Base-by-base conservation (phyloP, 2,797 vertebrate species). In the Sebastes nivosus region DNA sequence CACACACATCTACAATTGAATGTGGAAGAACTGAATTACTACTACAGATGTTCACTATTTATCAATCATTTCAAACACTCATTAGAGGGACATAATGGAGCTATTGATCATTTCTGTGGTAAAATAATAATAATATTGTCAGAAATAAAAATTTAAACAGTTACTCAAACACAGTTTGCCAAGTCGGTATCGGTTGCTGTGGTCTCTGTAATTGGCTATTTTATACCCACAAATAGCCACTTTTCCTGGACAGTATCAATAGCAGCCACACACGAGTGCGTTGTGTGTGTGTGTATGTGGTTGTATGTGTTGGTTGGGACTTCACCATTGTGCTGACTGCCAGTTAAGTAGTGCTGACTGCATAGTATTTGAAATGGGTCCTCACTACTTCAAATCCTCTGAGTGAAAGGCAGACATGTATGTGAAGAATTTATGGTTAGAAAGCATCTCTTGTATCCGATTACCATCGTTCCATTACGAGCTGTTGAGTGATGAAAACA, bases 41-140 rank as follows among this genome's bases (percentile, higher is more conserved):
- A 29, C 34, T 36, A 27, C 55, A 85, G 67, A 79, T 84, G 81
- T 79, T 68, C 18, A 55, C 22, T 34, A 77, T 72, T 72, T 50
- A 82, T 82, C 64, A 75, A 50, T 85, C 38, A 78, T 67, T 75
- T 29, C 14, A 34, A 24, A 25, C n/a, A 52, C 59, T 73, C 29
- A 34, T 79, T 75, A 7, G 27, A 50, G 25, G n/a, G 46, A 24
- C 54, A 77, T 52, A 68, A 79, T 72, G 52, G 66, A 70, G 55
- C 27, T 63, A 69, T 82, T 85, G 69, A 84, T 89, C 25, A 67
- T 34, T 75, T 64, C 32, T 83, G 66, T 74, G 67, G 70, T 69
- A 11, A 77, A 86, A 85, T 80, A 74, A 83, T 80, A 61, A 83
- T 32, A 73, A 72, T 42, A 83, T 60, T 79, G 76, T 77, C 66